phyloP scores from a whole-genome alignment of 2,888 invertebrate species.

The Danaus chrysippus region DNA sequence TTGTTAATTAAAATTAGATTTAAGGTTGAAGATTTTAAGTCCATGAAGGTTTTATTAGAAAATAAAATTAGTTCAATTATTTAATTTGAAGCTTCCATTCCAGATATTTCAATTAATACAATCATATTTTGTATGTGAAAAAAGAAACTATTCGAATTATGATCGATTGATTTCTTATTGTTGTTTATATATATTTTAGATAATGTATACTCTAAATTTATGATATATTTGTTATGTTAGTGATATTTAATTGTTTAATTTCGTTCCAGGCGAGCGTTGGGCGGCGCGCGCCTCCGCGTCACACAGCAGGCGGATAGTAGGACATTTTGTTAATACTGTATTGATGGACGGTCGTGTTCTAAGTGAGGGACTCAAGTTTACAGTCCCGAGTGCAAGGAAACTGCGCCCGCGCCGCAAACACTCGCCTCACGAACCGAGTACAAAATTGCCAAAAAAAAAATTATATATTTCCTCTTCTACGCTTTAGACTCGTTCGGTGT shows the following conservation, averaged over 20 bases:
- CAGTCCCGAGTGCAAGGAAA: constrained; percentile 45
- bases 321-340: constrained; percentile 76
- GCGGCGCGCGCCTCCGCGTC: constrained; percentile 50
- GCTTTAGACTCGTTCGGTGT: constrained; percentile 42
- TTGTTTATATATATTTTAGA: too few species aligned
- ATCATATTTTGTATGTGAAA: too few species aligned
- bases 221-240: not conserved
- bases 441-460: constrained; percentile 76
- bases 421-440: constrained; percentile 61
- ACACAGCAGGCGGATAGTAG: constrained; percentile 58
- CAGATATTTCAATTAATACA: too few species aligned
- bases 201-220: too few species aligned
- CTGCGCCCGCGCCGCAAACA: constrained; percentile 51
- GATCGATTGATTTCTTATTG: too few species aligned
- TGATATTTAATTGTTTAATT: not conserved
- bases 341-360: constrained; percentile 69
- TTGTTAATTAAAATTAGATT: not conserved
- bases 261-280: constrained; percentile 55
- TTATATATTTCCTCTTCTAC: constrained; percentile 43
- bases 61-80: too few species aligned
- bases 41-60: too few species aligned
- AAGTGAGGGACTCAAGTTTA: constrained; percentile 42
- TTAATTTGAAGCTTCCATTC: too few species aligned
- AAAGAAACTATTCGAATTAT: too few species aligned
- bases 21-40: not conserved